These are phyloP conservation scores for Cheilosia vulpina DNA, from an alignment of 2,888 invertebrate species.

Conservation along the genomic window DNA sequence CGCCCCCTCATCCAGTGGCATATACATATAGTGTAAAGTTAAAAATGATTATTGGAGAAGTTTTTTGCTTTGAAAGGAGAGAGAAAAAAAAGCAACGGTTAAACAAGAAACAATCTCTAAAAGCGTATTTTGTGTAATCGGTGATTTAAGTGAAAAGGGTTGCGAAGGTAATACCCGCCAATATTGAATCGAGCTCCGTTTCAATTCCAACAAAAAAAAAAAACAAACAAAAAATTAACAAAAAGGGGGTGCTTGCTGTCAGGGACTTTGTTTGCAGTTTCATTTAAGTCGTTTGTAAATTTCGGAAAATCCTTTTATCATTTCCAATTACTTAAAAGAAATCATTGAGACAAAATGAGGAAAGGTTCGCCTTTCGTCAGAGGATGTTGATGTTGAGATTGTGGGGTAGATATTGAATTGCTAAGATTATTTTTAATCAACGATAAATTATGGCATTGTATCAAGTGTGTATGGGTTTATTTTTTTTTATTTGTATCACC, in stretches of 20 bases:
- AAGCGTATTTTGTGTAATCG: constrained; percentile 65
- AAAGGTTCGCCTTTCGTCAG: constrained; percentile 30
- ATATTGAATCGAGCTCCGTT: constrained; percentile 59
- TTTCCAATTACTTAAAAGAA: constrained; percentile 73
- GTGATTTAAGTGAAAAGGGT: constrained; percentile 66
- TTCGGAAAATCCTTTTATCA: constrained; percentile 65
- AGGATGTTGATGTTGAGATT: constrained; percentile 46
- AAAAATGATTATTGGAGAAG: constrained; percentile 72
- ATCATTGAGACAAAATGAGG: constrained; percentile 56
- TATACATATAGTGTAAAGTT: constrained; percentile 49
- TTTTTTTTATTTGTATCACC: not conserved
- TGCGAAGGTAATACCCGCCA: constrained; percentile 58
- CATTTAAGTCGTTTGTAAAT: constrained; percentile 61
- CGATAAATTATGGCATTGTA: constrained; percentile 29
- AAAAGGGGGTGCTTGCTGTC: constrained; percentile 40
- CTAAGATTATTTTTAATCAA: constrained; percentile 43
- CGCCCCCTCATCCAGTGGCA: constrained; percentile 1
- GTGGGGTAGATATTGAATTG: constrained; percentile 24
- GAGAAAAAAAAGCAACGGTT: constrained; percentile 9
- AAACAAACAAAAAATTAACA: constrained; percentile 1
- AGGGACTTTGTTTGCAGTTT: constrained; percentile 64
- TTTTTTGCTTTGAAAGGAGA: constrained; percentile 38
- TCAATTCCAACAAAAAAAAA: constrained; percentile 42
- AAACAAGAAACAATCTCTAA: constrained; percentile 58
- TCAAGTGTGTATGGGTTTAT: not conserved